A percentile compares a stretch with the other conserved stretches of the same genome.
Evolutionary conservation across 2,113 vertebrate species (phyloP).

Genomic region (Mungos mungo): DNA sequence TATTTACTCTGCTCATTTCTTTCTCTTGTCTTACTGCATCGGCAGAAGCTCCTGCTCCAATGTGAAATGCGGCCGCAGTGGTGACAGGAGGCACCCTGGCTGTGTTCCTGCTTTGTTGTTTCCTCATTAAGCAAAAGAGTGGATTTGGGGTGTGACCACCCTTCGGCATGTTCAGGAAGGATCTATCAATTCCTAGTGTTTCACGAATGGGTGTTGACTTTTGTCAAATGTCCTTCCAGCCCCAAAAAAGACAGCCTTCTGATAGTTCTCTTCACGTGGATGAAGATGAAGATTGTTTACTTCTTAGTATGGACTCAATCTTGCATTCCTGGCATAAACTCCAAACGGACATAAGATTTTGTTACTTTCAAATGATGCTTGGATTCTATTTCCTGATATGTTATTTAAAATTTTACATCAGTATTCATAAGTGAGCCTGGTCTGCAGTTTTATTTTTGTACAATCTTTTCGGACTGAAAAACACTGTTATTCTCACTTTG

Average conservation of each 20-base stretch:
- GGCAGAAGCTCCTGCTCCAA: not conserved
- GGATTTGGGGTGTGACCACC: too few species aligned
- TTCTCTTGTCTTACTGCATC: not conserved
- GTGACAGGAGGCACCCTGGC: not conserved
- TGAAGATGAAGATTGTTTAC: not conserved
- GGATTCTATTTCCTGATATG: not conserved
- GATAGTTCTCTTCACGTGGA: not conserved
- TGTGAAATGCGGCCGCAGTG: rapidly evolving
- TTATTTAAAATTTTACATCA: not conserved
- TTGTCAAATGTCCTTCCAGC: not conserved
- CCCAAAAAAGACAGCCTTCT: not conserved
- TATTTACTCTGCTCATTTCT: not conserved
- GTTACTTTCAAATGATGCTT: not conserved
- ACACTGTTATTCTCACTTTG: not conserved
- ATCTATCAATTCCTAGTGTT: not conserved
- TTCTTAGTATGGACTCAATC: not conserved
- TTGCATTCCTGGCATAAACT: not conserved
- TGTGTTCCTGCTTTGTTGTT: not conserved
- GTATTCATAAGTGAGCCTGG: not conserved
- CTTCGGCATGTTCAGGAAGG: not conserved
- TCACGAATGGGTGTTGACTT: not conserved
- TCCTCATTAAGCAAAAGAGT: not conserved
- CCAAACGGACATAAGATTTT: not conserved
- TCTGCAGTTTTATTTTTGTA: not conserved
- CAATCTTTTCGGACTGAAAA: not conserved